Conservation (phyloP, 2,113 vertebrate species). For the Dasyornis broadbenti region DNA sequence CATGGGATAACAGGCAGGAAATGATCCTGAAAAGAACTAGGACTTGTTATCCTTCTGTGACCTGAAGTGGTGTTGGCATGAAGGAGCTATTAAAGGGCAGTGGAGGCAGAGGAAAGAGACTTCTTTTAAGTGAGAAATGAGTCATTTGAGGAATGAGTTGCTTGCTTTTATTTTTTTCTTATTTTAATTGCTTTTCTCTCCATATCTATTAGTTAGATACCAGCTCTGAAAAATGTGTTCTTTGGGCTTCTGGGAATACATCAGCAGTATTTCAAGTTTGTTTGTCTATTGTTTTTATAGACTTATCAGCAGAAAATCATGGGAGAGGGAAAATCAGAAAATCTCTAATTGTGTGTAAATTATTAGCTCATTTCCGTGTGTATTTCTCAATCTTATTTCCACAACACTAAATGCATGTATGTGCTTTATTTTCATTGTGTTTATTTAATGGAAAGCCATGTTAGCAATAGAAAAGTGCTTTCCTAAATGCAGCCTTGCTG, state of each 20-base stretch:
- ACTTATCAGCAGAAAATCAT: constrained; percentile 8
- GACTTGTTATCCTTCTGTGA: background rate
- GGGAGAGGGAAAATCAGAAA: background rate
- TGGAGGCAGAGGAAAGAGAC: background rate
- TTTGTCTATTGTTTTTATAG: background rate
- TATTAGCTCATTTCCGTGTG: background rate
- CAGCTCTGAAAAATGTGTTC: background rate
- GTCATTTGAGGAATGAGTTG: background rate
- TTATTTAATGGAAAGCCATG: background rate
- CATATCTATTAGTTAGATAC: background rate
- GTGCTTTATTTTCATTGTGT: background rate
- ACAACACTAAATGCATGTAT: background rate
- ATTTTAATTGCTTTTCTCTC: background rate
- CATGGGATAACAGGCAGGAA: background rate
- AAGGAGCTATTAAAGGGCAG: background rate
- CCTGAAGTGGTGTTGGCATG: background rate
- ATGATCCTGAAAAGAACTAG: background rate
- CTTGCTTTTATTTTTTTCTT: background rate
- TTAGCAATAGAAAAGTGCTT: background rate
- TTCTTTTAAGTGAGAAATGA: constrained; percentile 1
- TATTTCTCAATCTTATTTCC: background rate
- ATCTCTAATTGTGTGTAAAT: background rate
- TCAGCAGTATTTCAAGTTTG: background rate
- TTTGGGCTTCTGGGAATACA: background rate
- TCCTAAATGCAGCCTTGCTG: background rate